These are phyloP conservation scores for Bubo blakistoni DNA, from an alignment of 2,113 vertebrate species.

Conservation along the genomic window DNA sequence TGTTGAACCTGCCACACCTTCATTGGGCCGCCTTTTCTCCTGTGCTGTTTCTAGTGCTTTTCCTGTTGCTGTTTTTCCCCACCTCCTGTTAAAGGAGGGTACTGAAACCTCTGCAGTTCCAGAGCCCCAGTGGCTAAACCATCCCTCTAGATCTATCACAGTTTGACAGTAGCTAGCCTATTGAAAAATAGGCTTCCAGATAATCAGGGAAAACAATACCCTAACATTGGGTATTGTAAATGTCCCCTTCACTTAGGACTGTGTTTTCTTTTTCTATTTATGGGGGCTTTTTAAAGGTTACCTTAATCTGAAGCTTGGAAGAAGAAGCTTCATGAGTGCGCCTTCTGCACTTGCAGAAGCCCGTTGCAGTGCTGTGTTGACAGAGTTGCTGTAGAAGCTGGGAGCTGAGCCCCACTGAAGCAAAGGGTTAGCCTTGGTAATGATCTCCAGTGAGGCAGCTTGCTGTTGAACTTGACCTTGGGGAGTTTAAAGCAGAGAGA, in stretches of 20 bases:
- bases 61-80: not conserved
- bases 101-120: not conserved
- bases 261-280: not conserved
- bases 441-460: not conserved
- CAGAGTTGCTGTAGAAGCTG: not conserved
- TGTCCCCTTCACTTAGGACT: not conserved
- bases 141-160: not conserved
- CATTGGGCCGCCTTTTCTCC: not conserved
- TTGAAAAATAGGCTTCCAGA: not conserved
- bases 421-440: not conserved
- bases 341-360: not conserved
- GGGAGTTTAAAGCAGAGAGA: not conserved
- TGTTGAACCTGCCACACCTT: not conserved
- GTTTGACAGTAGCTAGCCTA: not conserved
- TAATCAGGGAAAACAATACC: not conserved
- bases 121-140: not conserved
- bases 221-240: fast-evolving
- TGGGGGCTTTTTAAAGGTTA: not conserved
- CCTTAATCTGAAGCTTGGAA: not conserved
- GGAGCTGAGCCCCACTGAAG: not conserved
- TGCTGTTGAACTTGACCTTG: not conserved
- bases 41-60: not conserved
- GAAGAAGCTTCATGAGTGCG: not conserved
- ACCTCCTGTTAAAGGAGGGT: not conserved
- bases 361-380: not conserved